Conservation (phyloP, 2,113 vertebrate species). For the Chaetops frenatus region DNA sequence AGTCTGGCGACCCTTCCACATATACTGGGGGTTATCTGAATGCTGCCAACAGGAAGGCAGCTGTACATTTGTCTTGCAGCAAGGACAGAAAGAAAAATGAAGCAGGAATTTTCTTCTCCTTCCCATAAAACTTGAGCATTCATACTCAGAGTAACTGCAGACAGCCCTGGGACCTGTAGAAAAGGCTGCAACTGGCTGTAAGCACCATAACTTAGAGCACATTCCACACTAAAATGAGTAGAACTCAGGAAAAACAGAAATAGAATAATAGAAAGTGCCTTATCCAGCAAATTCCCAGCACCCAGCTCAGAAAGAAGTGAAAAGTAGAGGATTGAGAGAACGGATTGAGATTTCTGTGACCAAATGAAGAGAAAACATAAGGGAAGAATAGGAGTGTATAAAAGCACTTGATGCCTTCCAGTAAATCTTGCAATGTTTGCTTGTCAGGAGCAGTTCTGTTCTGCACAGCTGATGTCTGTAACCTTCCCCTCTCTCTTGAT, state of each 20-base stretch:
- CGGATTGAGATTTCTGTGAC: neutral
- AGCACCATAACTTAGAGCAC: neutral
- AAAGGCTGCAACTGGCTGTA: slow-evolving; percentile 8
- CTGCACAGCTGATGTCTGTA: neutral
- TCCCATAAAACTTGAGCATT: slow-evolving; percentile 4
- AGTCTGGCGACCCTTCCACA: neutral
- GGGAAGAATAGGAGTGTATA: neutral
- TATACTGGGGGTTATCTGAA: neutral
- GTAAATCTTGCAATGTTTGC: neutral
- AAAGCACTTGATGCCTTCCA: neutral
- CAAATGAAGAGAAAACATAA: neutral
- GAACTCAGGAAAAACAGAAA: neutral
- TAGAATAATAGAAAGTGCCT: neutral
- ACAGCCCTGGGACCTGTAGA: slow-evolving; percentile 17
- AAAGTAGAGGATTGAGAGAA: neutral
- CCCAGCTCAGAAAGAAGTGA: neutral
- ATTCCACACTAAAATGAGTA: neutral
- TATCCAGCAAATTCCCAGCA: neutral
- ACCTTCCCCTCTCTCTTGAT: neutral
- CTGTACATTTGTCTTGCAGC: slow-evolving; percentile 4
- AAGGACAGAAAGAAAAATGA: slow-evolving; percentile 33
- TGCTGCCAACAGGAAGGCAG: slow-evolving; percentile 1
- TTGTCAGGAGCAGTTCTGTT: neutral
- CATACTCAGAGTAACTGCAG: neutral
- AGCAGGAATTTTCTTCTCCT: neutral